phyloP scores from a whole-genome alignment of 2,113 vertebrate genomes.

The Sturnira hondurensis region DNA sequence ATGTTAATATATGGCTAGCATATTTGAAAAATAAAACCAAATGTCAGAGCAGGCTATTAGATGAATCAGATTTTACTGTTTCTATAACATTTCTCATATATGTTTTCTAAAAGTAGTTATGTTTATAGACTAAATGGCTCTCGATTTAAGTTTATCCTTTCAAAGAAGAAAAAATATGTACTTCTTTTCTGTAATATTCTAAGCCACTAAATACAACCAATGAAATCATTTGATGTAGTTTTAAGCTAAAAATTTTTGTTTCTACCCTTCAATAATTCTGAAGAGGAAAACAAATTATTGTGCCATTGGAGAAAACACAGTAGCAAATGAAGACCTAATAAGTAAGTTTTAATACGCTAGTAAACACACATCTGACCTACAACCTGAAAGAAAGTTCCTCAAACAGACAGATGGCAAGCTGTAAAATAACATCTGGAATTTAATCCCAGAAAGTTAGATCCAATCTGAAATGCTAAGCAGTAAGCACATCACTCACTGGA shows the following conservation, averaged over 20 bases:
- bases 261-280: neutral
- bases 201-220: slow-evolving; percentile 18
- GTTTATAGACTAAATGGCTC: neutral
- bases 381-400: slow-evolving; percentile 57
- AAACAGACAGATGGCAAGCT: slow-evolving; percentile 60
- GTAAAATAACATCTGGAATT: slow-evolving; percentile 73
- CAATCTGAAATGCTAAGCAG: slow-evolving; percentile 28
- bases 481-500: neutral
- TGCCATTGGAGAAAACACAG: slow-evolving; percentile 37
- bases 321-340: neutral
- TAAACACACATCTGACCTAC: slow-evolving; percentile 19
- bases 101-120: slow-evolving; percentile 9
- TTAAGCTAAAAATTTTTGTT: neutral
- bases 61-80: slow-evolving; percentile 34
- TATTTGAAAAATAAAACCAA: slow-evolving; percentile 43
- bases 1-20: slow-evolving; percentile 28
- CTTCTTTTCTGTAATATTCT: slow-evolving; percentile 31
- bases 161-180: neutral
- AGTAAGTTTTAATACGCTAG: slow-evolving; percentile 38
- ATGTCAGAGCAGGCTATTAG: slow-evolving; percentile 25
- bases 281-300: slow-evolving; percentile 36
- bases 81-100: neutral
- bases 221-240: slow-evolving; percentile 16
- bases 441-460: slow-evolving; percentile 51
- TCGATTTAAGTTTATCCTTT: slow-evolving; percentile 32